phyloP scores from a whole-genome alignment of 2,113 vertebrate genomes.

The Steatornis caripensis region DNA sequence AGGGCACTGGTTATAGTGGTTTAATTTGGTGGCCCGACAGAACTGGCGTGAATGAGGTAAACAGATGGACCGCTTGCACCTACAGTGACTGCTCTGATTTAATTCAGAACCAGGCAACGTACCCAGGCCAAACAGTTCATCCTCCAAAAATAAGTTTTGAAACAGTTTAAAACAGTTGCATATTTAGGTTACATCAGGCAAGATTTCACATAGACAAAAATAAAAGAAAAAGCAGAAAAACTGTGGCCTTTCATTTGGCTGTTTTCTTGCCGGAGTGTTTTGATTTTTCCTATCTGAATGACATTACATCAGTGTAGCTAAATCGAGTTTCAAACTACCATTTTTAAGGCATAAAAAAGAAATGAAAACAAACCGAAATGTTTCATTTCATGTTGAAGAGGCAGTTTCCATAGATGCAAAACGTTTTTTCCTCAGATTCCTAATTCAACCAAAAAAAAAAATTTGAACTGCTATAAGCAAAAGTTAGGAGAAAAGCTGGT shows the following conservation, averaged over 20 bases:
- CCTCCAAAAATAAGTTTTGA: not conserved
- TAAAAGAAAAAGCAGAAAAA: not conserved
- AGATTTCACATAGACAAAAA: not conserved
- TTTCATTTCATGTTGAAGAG: not conserved
- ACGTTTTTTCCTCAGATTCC: not conserved
- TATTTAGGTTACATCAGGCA: not conserved
- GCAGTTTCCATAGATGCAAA: not conserved
- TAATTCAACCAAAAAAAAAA: not conserved
- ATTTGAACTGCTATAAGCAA: not conserved
- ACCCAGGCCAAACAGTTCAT: not conserved
- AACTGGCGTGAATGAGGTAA: not conserved
- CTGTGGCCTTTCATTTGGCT: not conserved
- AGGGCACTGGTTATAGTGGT: not conserved
- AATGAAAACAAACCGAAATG: not conserved
- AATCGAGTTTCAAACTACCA: not conserved
- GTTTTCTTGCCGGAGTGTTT: not conserved
- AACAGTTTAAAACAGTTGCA: not conserved
- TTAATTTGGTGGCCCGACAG: not conserved
- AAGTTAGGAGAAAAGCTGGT: not conserved
- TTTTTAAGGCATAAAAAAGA: not conserved
- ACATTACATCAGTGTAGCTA: not conserved
- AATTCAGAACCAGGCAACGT: not conserved
- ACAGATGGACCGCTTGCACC: not conserved
- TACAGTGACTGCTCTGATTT: not conserved
- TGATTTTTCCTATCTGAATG: not conserved